These are phyloP conservation scores for Rousettus madagascariensis DNA, from an alignment of 2,797 vertebrate species.

Conservation along the genomic window DNA sequence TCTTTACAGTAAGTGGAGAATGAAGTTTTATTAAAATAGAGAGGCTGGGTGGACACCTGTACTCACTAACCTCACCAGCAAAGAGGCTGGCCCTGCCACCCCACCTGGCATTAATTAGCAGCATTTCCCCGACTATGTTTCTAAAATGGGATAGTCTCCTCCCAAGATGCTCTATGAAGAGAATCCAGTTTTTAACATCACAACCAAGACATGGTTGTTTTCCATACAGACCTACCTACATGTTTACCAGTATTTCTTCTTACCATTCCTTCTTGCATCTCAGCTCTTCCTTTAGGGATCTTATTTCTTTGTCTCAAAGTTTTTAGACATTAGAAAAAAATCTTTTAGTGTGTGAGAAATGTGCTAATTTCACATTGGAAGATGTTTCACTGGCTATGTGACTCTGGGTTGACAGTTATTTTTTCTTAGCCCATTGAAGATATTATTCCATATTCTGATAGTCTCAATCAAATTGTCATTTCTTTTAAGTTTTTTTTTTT, in stretches of 20 bases:
- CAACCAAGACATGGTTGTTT: neutral
- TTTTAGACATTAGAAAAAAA: constrained; percentile 40
- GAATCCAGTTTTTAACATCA: neutral
- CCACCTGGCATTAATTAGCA: neutral
- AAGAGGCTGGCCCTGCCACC: neutral
- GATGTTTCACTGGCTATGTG: neutral
- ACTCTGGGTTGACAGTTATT: neutral
- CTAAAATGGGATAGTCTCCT: neutral
- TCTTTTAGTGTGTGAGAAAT: neutral
- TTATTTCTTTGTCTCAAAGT: neutral
- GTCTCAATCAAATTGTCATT: constrained; percentile 7
- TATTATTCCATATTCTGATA: neutral
- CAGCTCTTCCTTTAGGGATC: neutral
- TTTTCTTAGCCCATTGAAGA: constrained; percentile 37
- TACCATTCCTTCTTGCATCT: neutral
- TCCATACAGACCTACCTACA: neutral
- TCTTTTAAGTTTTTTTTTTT: neutral
- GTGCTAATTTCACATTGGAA: neutral
- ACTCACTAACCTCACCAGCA: neutral
- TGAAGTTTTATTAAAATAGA: constrained; percentile 23
- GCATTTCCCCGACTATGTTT: neutral
- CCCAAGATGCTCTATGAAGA: neutral
- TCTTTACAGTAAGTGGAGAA: neutral
- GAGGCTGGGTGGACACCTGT: neutral
- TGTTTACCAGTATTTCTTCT: neutral